Conservation (phyloP, 2,888 invertebrate genomes). For the Coremacera marginata region DNA sequence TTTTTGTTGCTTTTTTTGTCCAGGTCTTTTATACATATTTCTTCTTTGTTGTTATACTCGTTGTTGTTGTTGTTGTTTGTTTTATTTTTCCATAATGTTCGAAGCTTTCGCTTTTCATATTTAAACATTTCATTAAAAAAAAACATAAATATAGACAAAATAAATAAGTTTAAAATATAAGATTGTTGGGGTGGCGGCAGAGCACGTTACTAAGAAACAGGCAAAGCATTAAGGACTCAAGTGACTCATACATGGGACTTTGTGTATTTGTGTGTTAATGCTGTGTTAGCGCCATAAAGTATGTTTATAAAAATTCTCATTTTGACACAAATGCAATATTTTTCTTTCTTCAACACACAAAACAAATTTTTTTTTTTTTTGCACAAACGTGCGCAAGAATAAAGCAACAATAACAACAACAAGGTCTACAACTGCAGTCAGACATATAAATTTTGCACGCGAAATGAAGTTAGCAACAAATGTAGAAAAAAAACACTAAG, state of each 20-base stretch:
- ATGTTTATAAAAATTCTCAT: not conserved
- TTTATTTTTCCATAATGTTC: not conserved
- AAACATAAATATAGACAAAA: not conserved
- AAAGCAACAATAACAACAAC: slow-evolving; percentile 7
- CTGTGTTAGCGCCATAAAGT: not conserved
- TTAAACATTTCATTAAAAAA: not conserved
- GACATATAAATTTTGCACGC: slow-evolving; percentile 37
- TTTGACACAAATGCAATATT: slow-evolving; percentile 25
- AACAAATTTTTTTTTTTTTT: not conserved
- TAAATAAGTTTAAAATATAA: not conserved
- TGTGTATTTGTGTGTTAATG: slow-evolving; percentile 4
- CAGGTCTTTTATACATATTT: slow-evolving; percentile 13
- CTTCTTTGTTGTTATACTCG: not conserved
- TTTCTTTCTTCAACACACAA: not conserved
- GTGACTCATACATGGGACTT: not conserved
- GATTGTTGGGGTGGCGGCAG: not conserved
- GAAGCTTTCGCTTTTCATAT: slow-evolving; percentile 25
- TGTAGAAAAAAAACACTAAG: not conserved
- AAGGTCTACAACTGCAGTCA: slow-evolving; percentile 26
- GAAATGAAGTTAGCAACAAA: not conserved
- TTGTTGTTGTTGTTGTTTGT: not conserved
- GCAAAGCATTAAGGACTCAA: not conserved
- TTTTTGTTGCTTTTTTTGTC: slow-evolving; percentile 3
- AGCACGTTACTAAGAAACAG: not conserved
- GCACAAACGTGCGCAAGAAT: slow-evolving; percentile 8